Base-by-base conservation (phyloP, 2,888 invertebrate genomes). In the Ypsolopha sequella region DNA sequence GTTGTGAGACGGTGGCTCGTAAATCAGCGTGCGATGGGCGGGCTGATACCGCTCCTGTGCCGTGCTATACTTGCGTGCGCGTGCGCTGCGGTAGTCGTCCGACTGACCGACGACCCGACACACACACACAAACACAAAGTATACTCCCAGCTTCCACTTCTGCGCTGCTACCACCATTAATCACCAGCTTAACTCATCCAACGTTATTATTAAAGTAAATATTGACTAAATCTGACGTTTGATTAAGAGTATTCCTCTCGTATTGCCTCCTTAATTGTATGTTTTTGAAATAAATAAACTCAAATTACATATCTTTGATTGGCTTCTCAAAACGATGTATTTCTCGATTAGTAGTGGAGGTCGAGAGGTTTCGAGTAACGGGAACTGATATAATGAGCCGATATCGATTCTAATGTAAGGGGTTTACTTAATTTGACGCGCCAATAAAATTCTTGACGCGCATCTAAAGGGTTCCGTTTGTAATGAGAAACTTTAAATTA, bases 171-270 rank as follows among this genome's bases (percentile, higher is more conserved):
- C 60, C 57, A 62, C 68, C 57, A 84, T 85, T 76, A 77, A 81
- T 85, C 80, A 82, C 53, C 55, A 70, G 77, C 75, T 84, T 81
- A 82, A 66, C 71, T 66, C 69, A 60, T 65, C 68, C 66, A 72
- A 70, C 68, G 68, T 74, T 76, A 76, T 80, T 74, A 80, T 80
- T 81, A 80, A 70, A 76, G 68, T 65, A 70, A 78, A 80, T 79
- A 70, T 76, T 79, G 68, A 73, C 76, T 72, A 81, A 81, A 84
- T 84, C 85, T 68, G 82, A 85, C 82, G 60, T 80, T 80, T 80
- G 80, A 82, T 80, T 81, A 79, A 84, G 77, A 78, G 75, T 78
- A 76, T 67, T 70, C 65, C 64, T 60, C 58, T 62, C 62, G 55
- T 66, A 66, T 69, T 68, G 62, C 62, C 54, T 66, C 66, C 59